Evolutionary conservation across 1,140 invertebrate species (phyloP).

Genomic region (Eupristina koningsbergeri): DNA sequence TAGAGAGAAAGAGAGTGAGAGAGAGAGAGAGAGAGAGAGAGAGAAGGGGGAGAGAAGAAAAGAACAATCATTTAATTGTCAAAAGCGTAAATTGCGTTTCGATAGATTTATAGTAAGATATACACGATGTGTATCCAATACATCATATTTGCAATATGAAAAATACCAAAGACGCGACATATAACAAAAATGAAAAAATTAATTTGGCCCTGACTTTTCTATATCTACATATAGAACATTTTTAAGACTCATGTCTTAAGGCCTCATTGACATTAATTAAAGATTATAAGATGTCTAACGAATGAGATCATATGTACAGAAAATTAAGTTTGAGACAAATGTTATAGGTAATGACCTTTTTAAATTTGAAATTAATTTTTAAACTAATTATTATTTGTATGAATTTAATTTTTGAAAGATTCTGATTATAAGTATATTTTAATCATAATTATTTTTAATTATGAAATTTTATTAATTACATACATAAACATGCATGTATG

Average conservation of each 20-base stretch:
- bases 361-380: too few species aligned
- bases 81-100: neutral
- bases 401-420: too few species aligned
- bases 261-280: neutral
- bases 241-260: neutral
- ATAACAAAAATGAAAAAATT: constrained; percentile 19
- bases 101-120: neutral
- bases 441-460: neutral
- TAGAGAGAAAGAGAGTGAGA: neutral
- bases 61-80: neutral
- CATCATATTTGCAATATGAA: neutral
- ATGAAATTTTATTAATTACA: neutral
- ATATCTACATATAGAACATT: neutral
- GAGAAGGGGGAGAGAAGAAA: neutral
- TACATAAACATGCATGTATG: neutral
- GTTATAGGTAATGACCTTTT: neutral
- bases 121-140: neutral
- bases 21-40: constrained; percentile 21
- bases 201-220: constrained; percentile 23
- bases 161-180: neutral
- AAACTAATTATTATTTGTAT: too few species aligned
- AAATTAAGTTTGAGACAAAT: neutral
- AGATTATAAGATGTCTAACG: neutral
- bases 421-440: too few species aligned
- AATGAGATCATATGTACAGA: neutral